Base-by-base conservation (phyloP, 1,140 invertebrate genomes). In the Panulirus ornatus region DNA sequence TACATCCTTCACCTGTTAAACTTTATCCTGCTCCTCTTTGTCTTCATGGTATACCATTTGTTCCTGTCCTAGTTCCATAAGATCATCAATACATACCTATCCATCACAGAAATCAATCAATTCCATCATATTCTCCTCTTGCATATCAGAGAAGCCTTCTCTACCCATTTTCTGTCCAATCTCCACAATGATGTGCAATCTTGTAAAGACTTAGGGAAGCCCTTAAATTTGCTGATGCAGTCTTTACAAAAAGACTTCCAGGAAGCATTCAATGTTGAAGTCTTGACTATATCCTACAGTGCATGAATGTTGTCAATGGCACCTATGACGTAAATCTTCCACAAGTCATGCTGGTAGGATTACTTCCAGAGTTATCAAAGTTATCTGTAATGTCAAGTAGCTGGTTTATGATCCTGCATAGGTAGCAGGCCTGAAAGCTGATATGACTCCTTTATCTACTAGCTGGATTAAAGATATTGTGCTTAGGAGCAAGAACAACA, bases 391-490 rank as follows among this genome's bases (percentile, higher is more conserved):
- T n/a, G n/a, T n/a, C n/a, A n/a, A n/a, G n/a, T n/a, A n/a, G n/a
- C n/a, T n/a, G n/a, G n/a, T n/a, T n/a, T n/a, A n/a, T n/a, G n/a
- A n/a, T n/a, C n/a, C n/a, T n/a, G n/a, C n/a, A n/a, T n/a, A n/a
- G n/a, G n/a, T n/a, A n/a, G n/a, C n/a, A n/a, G 81, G 27, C 47
- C 94, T 94, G n/a, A 93, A 92, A 47, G 92, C 92, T 30, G 85
- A 92, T 84, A 95, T 95, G 75, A 94, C 93, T 34, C 93, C 93
- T 92, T 94, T 93, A 92, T 95, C 94, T 93, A 95, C 94, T 22
- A 94, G 93, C 91, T 95, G 94, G 19, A 95, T 84, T 75, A 94
- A 91, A n/a, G 93, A 92, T 42, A 94, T 94, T 11, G 93, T 93
- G 91, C 95, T 95, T 42, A 94, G 92, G 51, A 94, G 94, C 36